Base-by-base conservation (phyloP, 2,113 vertebrate genomes). In the Cariama cristata region DNA sequence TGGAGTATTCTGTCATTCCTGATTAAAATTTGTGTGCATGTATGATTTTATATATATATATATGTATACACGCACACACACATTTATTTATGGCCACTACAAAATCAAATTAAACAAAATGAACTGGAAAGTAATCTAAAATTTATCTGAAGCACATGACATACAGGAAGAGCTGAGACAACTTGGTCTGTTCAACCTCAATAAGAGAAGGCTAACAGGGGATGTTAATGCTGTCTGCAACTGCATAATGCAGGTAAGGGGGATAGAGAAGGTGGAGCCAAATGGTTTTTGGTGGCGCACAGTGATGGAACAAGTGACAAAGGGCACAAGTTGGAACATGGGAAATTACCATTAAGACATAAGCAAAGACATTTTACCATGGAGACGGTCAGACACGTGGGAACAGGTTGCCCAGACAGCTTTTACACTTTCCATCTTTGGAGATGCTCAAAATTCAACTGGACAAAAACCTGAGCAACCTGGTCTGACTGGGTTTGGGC, bases 31-130 rank as follows among this genome's bases (percentile, higher is more conserved):
- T 66, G 8, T 47, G 38, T 52, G 33, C 7, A 4, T 52, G 2
- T 63, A 9, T 26, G 38, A 8, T 38, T 38, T 38, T n/a, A 3
- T 62, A 12, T 28, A 19, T 27, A 9, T 30, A 20, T 53, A 17
- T 6, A 11, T 9, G 11, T 6, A 22, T 6, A 28, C 4, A 7
- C 2, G 5, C 17, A 33, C 5, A 16, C 5, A 24, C 3, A 30
- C 10, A 38, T 52, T 79, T 86, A 45, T n/a, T 67, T 83, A 40
- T 53, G 52, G 38, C 17, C 2, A 0, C 45, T 77, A 32, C 17
- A 52, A 53, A 45, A 38, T 33, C 12, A 72, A 67, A 55, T 60
- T 49, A 80, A 74, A 27, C 10, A 55, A 60, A 71, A 71, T 27
- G 14, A 50, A 60, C n/a, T 35, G 14, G 6, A 53, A 75, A 81